Base-by-base conservation (phyloP, 2,888 invertebrate species). In the Macrosiphum euphorbiae region DNA sequence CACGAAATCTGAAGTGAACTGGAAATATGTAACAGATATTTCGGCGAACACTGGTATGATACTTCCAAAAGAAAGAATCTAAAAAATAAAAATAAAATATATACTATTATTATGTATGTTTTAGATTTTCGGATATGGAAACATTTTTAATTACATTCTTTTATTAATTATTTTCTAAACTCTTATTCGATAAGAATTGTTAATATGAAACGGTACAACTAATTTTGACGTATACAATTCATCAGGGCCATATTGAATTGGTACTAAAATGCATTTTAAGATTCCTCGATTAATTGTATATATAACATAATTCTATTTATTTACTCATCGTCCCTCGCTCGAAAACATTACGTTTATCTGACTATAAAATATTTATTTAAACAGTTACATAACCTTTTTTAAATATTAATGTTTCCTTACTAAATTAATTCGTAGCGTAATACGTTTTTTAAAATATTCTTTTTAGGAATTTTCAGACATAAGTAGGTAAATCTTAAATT, bases 1-100 rank as follows among this genome's bases (percentile, higher is more conserved):
- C 41, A 52, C 90, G 8, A 94, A 86, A 50, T 94, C 90, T 20
- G 58, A 11, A 5, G 85, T 50, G 3, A 61, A n/a, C 8, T 28
- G n/a, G 10, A 28, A 47, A 3, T 0, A 4, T 20, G 84, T 88
- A 47, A 50, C 8, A 26, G 13, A 0, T 13, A 41, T 50, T 24
- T 86, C 58, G 2, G 50, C 3, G 24, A 94, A 94, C 10, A 94
- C 44, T 28, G 90, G 85, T 61, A 90, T 35, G 3, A 90, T 50
- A 28, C 93, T 94, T 35, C 24, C 28, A 52, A 90, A 0, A 41
- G 93, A 61, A 26, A 94, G 41, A n/a, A 94, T 50, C 93, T 94
- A 67, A 90, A 94, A 94, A 41, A 58, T 86, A 52, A 41, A 85
- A 87, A 35, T 78, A 78, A 78, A 35, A 47, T 47, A 11, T 20